Evolutionary conservation across 2,888 invertebrate species (phyloP).

Genomic region (Ormyrus pomaceus): DNA sequence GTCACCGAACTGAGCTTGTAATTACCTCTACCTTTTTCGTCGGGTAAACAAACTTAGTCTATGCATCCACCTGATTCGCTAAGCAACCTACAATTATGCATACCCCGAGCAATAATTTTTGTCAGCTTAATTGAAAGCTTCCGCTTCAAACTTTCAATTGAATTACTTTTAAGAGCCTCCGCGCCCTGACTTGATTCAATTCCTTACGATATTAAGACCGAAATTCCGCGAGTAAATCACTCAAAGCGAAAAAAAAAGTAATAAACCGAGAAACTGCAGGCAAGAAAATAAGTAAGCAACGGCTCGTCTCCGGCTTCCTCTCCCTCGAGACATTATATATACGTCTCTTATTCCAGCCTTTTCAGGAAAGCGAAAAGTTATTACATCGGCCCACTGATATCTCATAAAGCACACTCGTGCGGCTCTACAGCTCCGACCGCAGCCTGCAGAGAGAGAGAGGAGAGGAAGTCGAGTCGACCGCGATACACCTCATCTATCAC

Average conservation of each 20-base stretch:
- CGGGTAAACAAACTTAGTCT: too few species aligned
- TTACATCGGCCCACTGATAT: conserved; percentile 25
- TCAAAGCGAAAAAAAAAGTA: background rate
- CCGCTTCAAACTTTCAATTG: too few species aligned
- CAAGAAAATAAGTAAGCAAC: conserved; percentile 4
- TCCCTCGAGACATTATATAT: background rate
- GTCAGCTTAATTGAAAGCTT: too few species aligned
- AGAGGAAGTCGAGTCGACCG: background rate
- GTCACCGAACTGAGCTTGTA: too few species aligned
- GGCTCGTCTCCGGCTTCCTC: background rate
- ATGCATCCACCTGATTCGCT: too few species aligned
- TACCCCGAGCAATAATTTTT: too few species aligned
- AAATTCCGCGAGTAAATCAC: background rate
- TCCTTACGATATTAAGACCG: too few species aligned
- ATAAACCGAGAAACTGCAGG: too few species aligned
- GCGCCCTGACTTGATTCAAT: too few species aligned
- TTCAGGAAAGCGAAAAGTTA: conserved; percentile 33
- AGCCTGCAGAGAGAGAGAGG: background rate
- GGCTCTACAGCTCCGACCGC: conserved; percentile 6
- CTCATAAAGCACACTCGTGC: conserved; percentile 26
- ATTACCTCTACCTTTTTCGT: too few species aligned
- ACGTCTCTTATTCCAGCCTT: background rate
- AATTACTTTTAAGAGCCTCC: too few species aligned
- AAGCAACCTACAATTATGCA: too few species aligned
- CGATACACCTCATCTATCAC: conserved; percentile 13